Evolutionary conservation across 2,113 vertebrate species (phyloP), one percentile per base, ranked within the genome.

Genomic region (Pristiophorus japonicus): DNA sequence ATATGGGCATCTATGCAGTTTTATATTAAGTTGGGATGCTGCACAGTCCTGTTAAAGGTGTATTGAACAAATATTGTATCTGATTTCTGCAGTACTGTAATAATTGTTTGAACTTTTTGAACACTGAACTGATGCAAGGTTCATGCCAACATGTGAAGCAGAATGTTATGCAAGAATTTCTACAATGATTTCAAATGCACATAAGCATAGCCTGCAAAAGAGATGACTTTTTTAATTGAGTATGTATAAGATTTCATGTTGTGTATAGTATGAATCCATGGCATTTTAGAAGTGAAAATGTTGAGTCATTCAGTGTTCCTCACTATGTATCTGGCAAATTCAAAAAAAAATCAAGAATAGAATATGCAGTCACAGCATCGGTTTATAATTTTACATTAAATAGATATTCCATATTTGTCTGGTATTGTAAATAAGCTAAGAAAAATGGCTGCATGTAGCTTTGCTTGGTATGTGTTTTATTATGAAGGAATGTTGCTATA

Each of bases 381-480:
- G 11, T 94, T 42, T 94, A 47, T 70, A 42, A 42, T 94, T 94
- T 30, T 66, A 45, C 22, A 94, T 94, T 12, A 1, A 45, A 70
- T 92, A 1, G 66, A 70, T 92, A 65, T 94, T 47, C 10, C 38
- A 70, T 51, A 94, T 47, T 73, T 94, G 87, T 90, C 87, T 59
- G 93, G 1, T 73, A 51, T 70, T 94, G 45, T 70, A 94, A 94
- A 73, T 51, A 94, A 94, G 27, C 66, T 94, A 94, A 88, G 85
- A 55, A 70, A 94, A 34, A 47, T 70, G 93, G 66, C 63, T 94
- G 93, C 63, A 67, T 70, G 93, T 94, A 59, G 93, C 93, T 94
- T 94, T 67, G 66, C 63, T 63, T 93, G 51, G 45, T 67, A 67
- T 94, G 92, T 47, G 27, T 51, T 51, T 34, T 94, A 47, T 66